Evolutionary conservation across 2,888 invertebrate species (phyloP), one percentile per base, ranked within the genome.

Genomic region (Drosophila colorata): DNA sequence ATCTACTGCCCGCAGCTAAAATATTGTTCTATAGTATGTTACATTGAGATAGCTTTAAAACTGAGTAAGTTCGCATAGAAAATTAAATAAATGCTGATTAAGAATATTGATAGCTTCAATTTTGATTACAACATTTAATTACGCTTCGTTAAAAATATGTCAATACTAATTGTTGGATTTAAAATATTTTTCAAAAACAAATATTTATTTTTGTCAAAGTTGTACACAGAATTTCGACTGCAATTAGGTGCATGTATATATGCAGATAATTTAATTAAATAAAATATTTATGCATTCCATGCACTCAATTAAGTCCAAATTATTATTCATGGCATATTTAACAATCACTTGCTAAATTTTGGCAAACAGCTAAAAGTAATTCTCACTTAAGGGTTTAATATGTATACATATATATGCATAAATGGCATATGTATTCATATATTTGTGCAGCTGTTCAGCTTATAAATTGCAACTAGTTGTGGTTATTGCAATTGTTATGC

Each of bases 401-500:
- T 18, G 14, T 6, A 16, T 43, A 31, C 25, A 44, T 20, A 58
- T 53, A 41, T 35, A 35, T 55, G 37, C 35, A 9, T 16, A 23
- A 14, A 37, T 14, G 8, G 18, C 18, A 11, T 31, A 33, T 46
- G 33, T 37, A 61, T 69, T 53, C 56, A 60, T 57, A 51, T 48
- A 52, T 28, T 48, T 44, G 33, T 40, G 53, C 63, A 66, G 37
- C 63, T 66, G 58, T 52, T 41, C 28, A 35, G 68, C 61, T 47
- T 52, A 60, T 65, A 69, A 59, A 52, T 53, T 75, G 53, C 59
- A 59, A 47, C 40, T 55, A 59, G 63, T 63, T 69, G 35, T 53
- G 49, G 53, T 48, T 47, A 63, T 63, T 48, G 41, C 63, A 35
- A 63, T 37, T 55, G 69, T 70, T 61, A 61, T 52, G 53, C 57